phyloP scores from a whole-genome alignment of 2,797 vertebrate genomes.

The Sylvilagus floridanus region DNA sequence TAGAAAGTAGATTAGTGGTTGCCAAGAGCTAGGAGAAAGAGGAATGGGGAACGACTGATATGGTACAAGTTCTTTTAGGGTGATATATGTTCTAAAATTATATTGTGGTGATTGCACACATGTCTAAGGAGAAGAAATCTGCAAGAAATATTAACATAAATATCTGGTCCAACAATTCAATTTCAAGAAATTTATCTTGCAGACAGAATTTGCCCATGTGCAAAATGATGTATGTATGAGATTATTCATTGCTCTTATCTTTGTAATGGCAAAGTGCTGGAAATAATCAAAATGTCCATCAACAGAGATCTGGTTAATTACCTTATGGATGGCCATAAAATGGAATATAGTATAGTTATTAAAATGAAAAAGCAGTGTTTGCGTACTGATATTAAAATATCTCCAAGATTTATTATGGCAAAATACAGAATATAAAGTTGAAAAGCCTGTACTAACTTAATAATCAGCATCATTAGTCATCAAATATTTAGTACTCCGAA shows the following conservation, averaged over 20 bases:
- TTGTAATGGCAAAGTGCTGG: too few species aligned
- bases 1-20: not conserved
- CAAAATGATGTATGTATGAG: not conserved
- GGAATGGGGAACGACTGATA: not conserved
- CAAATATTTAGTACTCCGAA: not conserved
- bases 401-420: not conserved
- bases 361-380: not conserved
- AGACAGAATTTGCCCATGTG: not conserved
- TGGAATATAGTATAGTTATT: not conserved
- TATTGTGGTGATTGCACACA: not conserved
- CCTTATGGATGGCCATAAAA: not conserved
- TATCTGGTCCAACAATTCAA: not conserved
- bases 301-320: not conserved
- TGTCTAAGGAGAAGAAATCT: not conserved
- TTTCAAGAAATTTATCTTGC: not conserved
- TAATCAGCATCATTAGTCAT: not conserved
- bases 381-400: not conserved
- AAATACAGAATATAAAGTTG: not conserved
- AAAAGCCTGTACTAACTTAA: not conserved
- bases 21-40: not conserved
- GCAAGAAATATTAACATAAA: not conserved
- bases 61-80: not conserved
- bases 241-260: not conserved
- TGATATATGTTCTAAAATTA: not conserved
- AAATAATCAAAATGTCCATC: too few species aligned